A percentile compares a stretch with the other conserved stretches of the same genome.
Conservation (phyloP, 2,797 vertebrate species). For the Leptoclinus maculatus region DNA sequence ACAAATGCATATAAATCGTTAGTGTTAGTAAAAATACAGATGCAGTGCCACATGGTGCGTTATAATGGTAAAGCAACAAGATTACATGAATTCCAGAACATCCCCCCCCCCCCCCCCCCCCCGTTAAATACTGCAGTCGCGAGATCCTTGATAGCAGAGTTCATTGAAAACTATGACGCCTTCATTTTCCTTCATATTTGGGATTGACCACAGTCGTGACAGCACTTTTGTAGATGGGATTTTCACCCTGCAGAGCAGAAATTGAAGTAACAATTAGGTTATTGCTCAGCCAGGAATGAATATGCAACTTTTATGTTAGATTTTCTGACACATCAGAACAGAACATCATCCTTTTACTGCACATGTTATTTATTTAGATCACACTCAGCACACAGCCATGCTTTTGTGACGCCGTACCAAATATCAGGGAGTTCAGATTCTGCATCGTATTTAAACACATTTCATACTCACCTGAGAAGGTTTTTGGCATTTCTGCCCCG, state of each 20-base stretch:
- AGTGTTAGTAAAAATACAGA: slow-evolving; percentile 86
- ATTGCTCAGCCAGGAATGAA: background rate
- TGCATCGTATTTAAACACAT: background rate
- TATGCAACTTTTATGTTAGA: background rate
- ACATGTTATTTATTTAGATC: slow-evolving; percentile 10
- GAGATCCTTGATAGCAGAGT: slow-evolving; percentile 84
- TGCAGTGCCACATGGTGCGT: slow-evolving; percentile 84
- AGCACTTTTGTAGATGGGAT: slow-evolving; percentile 99
- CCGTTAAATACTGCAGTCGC: slow-evolving; percentile 80
- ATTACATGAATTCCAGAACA: slow-evolving; percentile 38
- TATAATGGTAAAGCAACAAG: slow-evolving; percentile 83
- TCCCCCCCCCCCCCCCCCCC: background rate
- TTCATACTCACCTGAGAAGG: slow-evolving; percentile 29
- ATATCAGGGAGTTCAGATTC: background rate
- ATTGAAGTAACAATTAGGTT: background rate
- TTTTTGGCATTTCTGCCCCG: background rate
- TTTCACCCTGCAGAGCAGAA: slow-evolving; percentile 91
- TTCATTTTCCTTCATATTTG: slow-evolving; percentile 99
- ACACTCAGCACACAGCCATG: slow-evolving; percentile 56
- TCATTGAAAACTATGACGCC: slow-evolving; percentile 58
- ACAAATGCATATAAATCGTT: slow-evolving; percentile 84
- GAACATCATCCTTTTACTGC: background rate
- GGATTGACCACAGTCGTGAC: slow-evolving; percentile 99
- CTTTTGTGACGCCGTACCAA: slow-evolving; percentile 30
- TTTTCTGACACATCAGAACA: background rate